phyloP scores from a whole-genome alignment of 2,888 invertebrate genomes.

The Bombyx huttoni region DNA sequence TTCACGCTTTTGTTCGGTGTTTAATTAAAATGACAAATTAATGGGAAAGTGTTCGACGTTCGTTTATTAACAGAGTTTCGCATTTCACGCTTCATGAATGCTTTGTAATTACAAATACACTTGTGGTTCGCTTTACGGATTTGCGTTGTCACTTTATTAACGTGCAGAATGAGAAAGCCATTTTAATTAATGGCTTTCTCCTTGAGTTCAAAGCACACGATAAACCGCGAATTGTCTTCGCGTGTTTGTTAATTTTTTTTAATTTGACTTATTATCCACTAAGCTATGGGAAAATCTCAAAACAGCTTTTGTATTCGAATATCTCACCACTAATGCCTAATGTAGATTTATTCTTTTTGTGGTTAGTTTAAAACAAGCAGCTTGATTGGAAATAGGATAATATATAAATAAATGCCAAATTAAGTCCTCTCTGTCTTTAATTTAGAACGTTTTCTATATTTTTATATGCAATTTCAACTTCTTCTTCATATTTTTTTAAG shows the following conservation, averaged over 20 bases:
- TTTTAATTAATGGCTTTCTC: constrained; percentile 62
- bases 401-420: too few relatives aligned
- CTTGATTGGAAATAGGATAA: too few relatives aligned
- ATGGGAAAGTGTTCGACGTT: constrained; percentile 37
- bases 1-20: constrained; percentile 16
- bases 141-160: constrained; percentile 54
- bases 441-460: too few relatives aligned
- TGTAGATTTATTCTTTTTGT: too few relatives aligned
- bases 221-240: constrained; percentile 8
- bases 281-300: background rate
- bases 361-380: too few relatives aligned
- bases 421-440: too few relatives aligned
- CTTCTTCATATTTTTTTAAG: too few relatives aligned
- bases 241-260: constrained; percentile 5
- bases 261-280: constrained; percentile 13
- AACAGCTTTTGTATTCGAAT: too few relatives aligned
- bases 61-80: constrained; percentile 45
- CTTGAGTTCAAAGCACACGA: constrained; percentile 26
- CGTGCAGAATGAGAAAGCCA: constrained; percentile 46
- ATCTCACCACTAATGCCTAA: too few relatives aligned
- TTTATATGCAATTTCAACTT: too few relatives aligned
- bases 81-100: constrained; percentile 38
- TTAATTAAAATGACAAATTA: constrained; percentile 53
- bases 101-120: constrained; percentile 51
- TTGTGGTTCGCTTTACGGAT: constrained; percentile 31